Conservation (phyloP, 2,113 vertebrate species). For the Amphiprion ocellaris region DNA sequence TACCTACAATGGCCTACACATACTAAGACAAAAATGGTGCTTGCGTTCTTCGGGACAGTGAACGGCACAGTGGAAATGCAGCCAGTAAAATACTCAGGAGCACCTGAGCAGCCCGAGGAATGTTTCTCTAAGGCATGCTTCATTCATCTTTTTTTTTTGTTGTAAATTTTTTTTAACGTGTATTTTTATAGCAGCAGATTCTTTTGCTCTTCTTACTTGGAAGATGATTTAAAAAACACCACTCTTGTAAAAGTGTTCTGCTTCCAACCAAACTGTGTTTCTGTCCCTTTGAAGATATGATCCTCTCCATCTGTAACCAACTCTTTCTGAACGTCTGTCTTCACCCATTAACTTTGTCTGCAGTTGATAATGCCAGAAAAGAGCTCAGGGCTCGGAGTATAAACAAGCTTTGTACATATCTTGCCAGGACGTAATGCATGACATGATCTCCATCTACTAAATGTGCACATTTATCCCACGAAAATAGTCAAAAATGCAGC, state of each 20-base stretch:
- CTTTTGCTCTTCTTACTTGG: constrained; percentile 54
- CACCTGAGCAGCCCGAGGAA: constrained; percentile 54
- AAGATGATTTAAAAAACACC: constrained; percentile 76
- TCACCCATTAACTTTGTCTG: constrained; percentile 72
- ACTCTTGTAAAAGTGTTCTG: constrained; percentile 72
- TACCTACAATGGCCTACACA: constrained; percentile 33
- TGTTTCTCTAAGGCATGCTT: constrained; percentile 30
- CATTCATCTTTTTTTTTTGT: constrained; percentile 41
- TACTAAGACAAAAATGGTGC: constrained; percentile 42
- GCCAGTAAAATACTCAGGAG: constrained; percentile 48
- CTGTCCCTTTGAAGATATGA: constrained; percentile 79
- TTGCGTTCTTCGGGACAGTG: constrained; percentile 50
- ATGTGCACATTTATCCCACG: constrained; percentile 60
- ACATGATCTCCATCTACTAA: constrained; percentile 66
- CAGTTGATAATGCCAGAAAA: constrained; percentile 69
- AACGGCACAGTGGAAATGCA: constrained; percentile 49
- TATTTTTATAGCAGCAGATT: constrained; percentile 65
- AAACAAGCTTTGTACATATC: constrained; percentile 67
- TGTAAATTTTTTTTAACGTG: constrained; percentile 51
- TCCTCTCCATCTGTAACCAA: constrained; percentile 77
- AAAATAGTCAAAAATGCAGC: constrained; percentile 66
- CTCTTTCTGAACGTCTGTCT: constrained; percentile 73
- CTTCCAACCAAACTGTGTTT: constrained; percentile 71
- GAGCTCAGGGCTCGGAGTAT: constrained; percentile 46
- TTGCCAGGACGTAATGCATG: constrained; percentile 67